Evolutionary conservation across 2,888 invertebrate species (phyloP).

Genomic region (Cepaea hortensis): DNA sequence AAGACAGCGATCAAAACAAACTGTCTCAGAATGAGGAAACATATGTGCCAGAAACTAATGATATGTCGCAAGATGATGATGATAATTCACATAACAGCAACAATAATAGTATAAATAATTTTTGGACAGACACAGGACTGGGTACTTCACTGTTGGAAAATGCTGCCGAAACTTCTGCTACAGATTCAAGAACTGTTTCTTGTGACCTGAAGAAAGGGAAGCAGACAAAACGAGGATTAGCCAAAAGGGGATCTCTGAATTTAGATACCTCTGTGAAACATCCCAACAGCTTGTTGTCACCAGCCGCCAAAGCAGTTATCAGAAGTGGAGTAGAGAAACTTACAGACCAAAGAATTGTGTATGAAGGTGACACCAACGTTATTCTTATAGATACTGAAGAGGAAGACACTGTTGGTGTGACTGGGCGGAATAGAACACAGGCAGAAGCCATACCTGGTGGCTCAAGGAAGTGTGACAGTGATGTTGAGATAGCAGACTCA

Average conservation of each 20-base stretch:
- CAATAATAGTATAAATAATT: neutral
- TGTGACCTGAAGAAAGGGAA: neutral
- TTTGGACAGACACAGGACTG: neutral
- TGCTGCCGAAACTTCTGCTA: neutral
- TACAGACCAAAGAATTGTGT: neutral
- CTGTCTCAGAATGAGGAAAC: neutral
- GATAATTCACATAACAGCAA: neutral
- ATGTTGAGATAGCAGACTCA: neutral
- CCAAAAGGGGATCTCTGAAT: conserved; percentile 12
- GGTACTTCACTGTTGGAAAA: neutral
- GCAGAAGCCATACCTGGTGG: neutral
- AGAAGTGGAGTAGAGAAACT: neutral
- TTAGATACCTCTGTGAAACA: neutral
- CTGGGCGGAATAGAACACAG: too few relatives aligned
- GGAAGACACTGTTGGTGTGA: neutral
- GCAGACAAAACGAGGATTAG: conserved; percentile 39
- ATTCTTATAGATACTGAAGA: neutral
- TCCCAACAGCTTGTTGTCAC: conserved; percentile 15
- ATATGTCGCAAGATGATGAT: neutral
- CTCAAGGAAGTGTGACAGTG: neutral
- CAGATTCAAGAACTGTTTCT: neutral
- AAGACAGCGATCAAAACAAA: neutral
- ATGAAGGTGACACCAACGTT: neutral
- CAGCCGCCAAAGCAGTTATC: conserved; percentile 13
- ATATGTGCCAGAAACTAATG: neutral